Evolutionary conservation across 1,140 invertebrate genomes (phyloP), one percentile per base, ranked within the genome.

Genomic region (Marisa cornuarietis): DNA sequence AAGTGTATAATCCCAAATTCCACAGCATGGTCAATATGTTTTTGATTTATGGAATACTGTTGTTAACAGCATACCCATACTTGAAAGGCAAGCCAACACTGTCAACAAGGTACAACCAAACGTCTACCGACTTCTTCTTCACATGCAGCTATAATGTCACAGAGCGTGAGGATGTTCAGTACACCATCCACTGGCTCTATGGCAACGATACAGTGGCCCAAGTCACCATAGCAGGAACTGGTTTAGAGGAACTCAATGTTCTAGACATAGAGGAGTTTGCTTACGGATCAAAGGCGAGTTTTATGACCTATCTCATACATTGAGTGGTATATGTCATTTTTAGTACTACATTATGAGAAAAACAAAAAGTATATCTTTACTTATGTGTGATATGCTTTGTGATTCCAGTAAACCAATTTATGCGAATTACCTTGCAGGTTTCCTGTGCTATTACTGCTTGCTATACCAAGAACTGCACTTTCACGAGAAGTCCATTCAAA

Each of bases 381-480:
- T n/a, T n/a, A n/a, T 58, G 8, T 18, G 0, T 58, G 54, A 58
- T 58, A 4, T 58, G 16, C 2, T 58, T 11, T 58, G 54, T 54
- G 52, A 66, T 66, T 66, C 20, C 65, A 66, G 22, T 20, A 65
- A 76, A 11, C 54, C 75, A 69, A 42, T 18, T 49, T 49, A 72
- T n/a, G 61, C 75, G 65, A 63, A 24, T 76, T 76, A 31, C n/a
- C 16, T 82, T 83, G 7, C 49, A 87, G 86, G 80, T 87, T 63
- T 66, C 83, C 5, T 87, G 86, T 82, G 81, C 81, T 14, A 42
- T 87, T 58, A 80, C 73, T 62, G 81, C 83, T 14, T 87, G 86
- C 62, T 86, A 81, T 77, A 63, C 49, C 24, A 73, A 65, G 20
- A 83, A 84, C 65, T 87, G 86, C 81, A 73, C 71, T 22, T 65